A percentile compares a stretch with the other conserved stretches of the same genome.
Conservation (phyloP, 30 jellyfish, hydroid and myxozoan genomes). For the Aurelia coerulea region DNA sequence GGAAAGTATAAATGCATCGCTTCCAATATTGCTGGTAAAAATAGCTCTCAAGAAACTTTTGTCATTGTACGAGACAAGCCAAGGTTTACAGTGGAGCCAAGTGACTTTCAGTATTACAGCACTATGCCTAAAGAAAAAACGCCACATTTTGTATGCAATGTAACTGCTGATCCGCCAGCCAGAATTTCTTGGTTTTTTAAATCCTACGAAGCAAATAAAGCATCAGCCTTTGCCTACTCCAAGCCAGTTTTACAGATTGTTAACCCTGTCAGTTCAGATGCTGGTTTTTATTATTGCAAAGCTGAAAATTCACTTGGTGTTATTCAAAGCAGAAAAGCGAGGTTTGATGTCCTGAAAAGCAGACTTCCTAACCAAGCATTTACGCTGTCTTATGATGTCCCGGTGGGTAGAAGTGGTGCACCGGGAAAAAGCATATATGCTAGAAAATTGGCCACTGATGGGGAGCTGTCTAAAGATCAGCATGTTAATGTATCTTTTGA, state of each 20-base stretch:
- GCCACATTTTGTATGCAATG: slow-evolving; percentile 65
- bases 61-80: slow-evolving; percentile 48
- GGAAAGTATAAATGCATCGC: slow-evolving; percentile 69
- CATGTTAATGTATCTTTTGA: slow-evolving; percentile 48
- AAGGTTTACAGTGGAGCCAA: slow-evolving; percentile 32
- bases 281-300: slow-evolving; percentile 65
- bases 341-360: slow-evolving; percentile 69
- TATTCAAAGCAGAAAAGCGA: slow-evolving; percentile 59
- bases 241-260: slow-evolving; percentile 41
- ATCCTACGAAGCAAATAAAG: slow-evolving; percentile 11
- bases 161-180: slow-evolving; percentile 73
- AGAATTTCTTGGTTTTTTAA: slow-evolving; percentile 55
- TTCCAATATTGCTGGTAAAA: slow-evolving; percentile 32
- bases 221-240: not conserved
- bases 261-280: slow-evolving; percentile 13
- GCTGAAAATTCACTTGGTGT: slow-evolving; percentile 60
- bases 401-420: slow-evolving; percentile 56
- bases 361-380: slow-evolving; percentile 55
- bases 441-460: slow-evolving; percentile 6
- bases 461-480: slow-evolving; percentile 29
- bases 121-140: slow-evolving; percentile 34
- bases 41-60: slow-evolving; percentile 41
- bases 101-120: slow-evolving; percentile 27
- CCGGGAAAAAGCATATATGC: not conserved
- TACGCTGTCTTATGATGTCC: slow-evolving; percentile 14